Conservation (phyloP, 2,113 vertebrate species). For the Caracal caracal region DNA sequence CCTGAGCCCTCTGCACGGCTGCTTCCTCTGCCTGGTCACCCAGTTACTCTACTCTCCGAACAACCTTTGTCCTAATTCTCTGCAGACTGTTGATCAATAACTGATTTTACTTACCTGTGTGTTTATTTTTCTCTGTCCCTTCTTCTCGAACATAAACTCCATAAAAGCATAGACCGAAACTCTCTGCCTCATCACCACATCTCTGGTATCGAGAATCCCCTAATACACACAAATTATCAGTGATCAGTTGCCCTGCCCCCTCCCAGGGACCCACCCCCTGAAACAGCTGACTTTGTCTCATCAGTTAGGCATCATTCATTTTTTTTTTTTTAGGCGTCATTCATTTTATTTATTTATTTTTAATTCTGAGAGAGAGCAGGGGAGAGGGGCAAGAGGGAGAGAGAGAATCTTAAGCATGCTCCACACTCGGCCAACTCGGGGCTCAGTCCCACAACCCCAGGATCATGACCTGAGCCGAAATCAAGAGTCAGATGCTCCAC, state of each 20-base stretch:
- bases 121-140: neutral
- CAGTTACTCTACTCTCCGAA: neutral
- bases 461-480: too few species aligned
- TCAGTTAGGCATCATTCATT: neutral
- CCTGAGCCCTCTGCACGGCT: neutral
- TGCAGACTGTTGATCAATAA: neutral
- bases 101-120: neutral
- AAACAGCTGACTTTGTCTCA: too few species aligned
- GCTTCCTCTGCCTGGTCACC: neutral
- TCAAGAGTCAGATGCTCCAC: too few species aligned
- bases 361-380: too few species aligned
- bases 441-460: too few species aligned
- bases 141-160: neutral
- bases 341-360: too few species aligned
- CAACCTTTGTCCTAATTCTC: slow-evolving; percentile 8
- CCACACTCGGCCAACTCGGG: too few species aligned
- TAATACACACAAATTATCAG: neutral
- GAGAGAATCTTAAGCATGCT: too few species aligned
- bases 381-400: too few species aligned
- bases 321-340: too few species aligned
- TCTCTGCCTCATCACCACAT: neutral
- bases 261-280: neutral
- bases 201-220: neutral
- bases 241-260: accelerated
- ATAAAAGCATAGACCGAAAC: neutral